Evolutionary conservation across 2,888 invertebrate species (phyloP).

Genomic region (Troides aeacus): DNA sequence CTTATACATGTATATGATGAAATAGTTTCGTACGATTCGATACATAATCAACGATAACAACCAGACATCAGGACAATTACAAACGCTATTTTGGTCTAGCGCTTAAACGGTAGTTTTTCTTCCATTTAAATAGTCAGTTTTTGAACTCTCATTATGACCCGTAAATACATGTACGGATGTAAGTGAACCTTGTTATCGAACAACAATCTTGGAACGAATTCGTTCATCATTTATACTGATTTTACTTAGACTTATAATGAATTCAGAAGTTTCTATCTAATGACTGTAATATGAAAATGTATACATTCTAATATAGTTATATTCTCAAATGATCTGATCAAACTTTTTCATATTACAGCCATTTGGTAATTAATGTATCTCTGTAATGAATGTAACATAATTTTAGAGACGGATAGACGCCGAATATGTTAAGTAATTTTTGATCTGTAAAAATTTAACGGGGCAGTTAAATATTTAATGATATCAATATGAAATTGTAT

Average conservation of each 20-base stretch:
- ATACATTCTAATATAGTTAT: conserved; percentile 3
- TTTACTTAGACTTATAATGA: background rate
- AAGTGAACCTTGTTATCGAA: background rate
- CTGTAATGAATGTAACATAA: conserved; percentile 3
- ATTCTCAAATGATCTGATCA: conserved; percentile 10
- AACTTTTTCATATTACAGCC: conserved; percentile 4
- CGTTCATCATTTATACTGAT: conserved; percentile 1
- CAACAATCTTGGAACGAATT: conserved; percentile 7
- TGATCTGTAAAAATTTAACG: background rate
- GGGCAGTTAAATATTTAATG: background rate
- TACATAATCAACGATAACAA: conserved; percentile 34
- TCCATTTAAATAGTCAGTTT: conserved; percentile 52
- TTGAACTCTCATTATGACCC: conserved; percentile 38
- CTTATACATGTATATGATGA: background rate
- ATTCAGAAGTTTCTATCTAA: conserved; percentile 2
- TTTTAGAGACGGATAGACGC: conserved; percentile 10
- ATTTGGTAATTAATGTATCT: conserved; percentile 1
- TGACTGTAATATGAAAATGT: conserved; percentile 3
- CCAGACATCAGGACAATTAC: conserved; percentile 53
- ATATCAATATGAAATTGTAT: background rate
- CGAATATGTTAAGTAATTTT: background rate
- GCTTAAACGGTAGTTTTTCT: conserved; percentile 35
- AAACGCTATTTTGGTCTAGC: conserved; percentile 45
- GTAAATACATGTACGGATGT: background rate
- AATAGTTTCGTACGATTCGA: conserved; percentile 1